Evolutionary conservation across 2,888 invertebrate genomes (phyloP).

Genomic region (Yponomeuta malinellus): DNA sequence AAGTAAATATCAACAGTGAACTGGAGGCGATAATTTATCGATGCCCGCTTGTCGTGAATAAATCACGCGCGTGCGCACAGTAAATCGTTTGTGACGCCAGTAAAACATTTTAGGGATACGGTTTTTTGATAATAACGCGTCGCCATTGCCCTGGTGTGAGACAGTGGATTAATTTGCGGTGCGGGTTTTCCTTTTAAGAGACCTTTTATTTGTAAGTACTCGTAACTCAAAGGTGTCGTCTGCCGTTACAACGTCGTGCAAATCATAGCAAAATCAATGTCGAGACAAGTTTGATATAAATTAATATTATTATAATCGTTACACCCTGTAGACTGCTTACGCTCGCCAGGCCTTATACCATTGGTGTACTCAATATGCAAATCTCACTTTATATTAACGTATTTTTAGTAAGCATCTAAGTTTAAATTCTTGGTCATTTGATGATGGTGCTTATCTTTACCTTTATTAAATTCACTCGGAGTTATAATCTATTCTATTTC

Average conservation of each 20-base stretch:
- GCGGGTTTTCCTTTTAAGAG: background rate
- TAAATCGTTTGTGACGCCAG: slow-evolving; percentile 25
- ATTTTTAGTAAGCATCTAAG: too few species aligned
- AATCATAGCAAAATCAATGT: too few species aligned
- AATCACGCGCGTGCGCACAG: slow-evolving; percentile 23
- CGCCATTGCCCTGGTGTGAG: background rate
- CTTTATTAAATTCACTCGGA: too few species aligned
- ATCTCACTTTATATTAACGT: too few species aligned
- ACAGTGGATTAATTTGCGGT: background rate
- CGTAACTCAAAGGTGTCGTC: background rate
- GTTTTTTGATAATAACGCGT: slow-evolving; percentile 1
- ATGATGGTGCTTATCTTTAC: too few species aligned
- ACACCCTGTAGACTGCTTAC: too few species aligned
- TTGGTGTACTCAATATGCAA: too few species aligned
- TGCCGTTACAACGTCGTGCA: too few species aligned
- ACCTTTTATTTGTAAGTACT: background rate
- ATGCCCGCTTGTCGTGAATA: slow-evolving; percentile 22
- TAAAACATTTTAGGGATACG: slow-evolving; percentile 19
- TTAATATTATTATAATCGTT: too few species aligned
- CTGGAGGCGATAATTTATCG: slow-evolving; percentile 27
- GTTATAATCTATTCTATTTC: background rate
- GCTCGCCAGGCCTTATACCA: too few species aligned
- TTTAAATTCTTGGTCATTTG: too few species aligned
- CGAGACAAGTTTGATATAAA: too few species aligned
- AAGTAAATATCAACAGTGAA: slow-evolving; percentile 20